Evolutionary conservation across 2,113 vertebrate genomes (phyloP), one percentile per base, ranked within the genome.

Genomic region (Chinchilla lanigera): DNA sequence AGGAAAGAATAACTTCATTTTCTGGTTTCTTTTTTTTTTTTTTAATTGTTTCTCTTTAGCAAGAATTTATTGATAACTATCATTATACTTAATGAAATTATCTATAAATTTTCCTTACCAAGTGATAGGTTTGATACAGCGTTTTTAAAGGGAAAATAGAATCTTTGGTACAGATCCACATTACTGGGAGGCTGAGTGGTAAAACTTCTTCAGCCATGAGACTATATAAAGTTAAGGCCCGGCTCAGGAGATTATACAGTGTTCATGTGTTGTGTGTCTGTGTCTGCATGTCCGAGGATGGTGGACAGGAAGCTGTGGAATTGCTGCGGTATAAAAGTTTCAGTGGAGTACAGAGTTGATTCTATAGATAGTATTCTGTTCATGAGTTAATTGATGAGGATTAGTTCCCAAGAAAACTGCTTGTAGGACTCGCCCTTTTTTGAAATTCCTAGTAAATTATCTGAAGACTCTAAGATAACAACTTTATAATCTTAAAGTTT

Each of bases 121-220:
- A 58, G 47, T 89, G 50, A 56, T 89, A 52, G 38, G 78, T 75
- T 97, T 93, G 56, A 71, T 77, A 71, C 0, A 61, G 12, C 65
- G 84, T 92, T 93, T 94, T 95, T 73, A 93, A 96, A 69, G 41
- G 54, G n/a, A 90, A 97, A 93, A 77, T 83, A 77, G 38, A 85
- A 41, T 94, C 33, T 96, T 87, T 65, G 3, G 8, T 84, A 88
- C 78, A 38, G 90, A 58, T 75, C 19, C 77, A 44, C 30, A 26
- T 77, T 77, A 86, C 19, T 60, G 50, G 6, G 35, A 85, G 3
- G 5, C 71, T 82, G 71, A 91, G 81, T 33, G 35, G 35, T 89
- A 24, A 60, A 94, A 94, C 38, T 90, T 95, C 35, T 93, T 96
- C 77, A 94, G 71, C 24, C 35, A 50, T 89, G 47, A 75, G 41